Percentiles rank a stretch among this genome's conserved stretches.
phyloP scores from a whole-genome alignment of 2,797 vertebrate species.

The Alcedo atthis region DNA sequence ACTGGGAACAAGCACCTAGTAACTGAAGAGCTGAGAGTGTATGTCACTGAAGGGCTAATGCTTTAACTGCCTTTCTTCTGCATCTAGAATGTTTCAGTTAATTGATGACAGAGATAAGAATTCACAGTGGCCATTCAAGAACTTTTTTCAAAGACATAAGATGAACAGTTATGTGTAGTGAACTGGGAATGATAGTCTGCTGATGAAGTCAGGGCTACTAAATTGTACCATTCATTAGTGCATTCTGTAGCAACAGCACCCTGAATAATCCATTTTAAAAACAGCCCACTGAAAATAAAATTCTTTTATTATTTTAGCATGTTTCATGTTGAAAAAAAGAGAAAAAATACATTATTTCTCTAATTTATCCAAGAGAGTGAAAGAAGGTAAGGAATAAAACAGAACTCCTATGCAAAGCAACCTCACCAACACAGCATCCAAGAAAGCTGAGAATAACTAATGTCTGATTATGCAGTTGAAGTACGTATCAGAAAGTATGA shows the following conservation, averaged over 20 bases:
- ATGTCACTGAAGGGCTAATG: background rate
- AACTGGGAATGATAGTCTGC: background rate
- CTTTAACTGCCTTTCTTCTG: background rate
- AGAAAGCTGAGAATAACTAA: background rate
- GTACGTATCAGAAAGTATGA: background rate
- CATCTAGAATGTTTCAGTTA: background rate
- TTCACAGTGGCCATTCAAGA: background rate
- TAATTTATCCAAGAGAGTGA: background rate
- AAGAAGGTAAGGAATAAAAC: background rate
- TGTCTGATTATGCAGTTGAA: background rate
- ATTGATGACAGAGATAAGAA: background rate
- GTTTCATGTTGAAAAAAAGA: background rate
- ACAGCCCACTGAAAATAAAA: background rate
- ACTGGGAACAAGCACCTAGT: background rate
- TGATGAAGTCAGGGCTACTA: background rate
- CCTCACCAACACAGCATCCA: background rate
- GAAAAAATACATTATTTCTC: background rate
- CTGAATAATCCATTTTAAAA: background rate
- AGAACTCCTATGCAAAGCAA: background rate
- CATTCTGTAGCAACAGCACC: background rate
- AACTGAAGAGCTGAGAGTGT: background rate
- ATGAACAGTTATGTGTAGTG: background rate
- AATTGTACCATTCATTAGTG: background rate
- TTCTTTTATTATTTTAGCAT: background rate
- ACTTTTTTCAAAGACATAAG: background rate